phyloP scores from a whole-genome alignment of 2,797 vertebrate genomes.

The Tinamus major region DNA sequence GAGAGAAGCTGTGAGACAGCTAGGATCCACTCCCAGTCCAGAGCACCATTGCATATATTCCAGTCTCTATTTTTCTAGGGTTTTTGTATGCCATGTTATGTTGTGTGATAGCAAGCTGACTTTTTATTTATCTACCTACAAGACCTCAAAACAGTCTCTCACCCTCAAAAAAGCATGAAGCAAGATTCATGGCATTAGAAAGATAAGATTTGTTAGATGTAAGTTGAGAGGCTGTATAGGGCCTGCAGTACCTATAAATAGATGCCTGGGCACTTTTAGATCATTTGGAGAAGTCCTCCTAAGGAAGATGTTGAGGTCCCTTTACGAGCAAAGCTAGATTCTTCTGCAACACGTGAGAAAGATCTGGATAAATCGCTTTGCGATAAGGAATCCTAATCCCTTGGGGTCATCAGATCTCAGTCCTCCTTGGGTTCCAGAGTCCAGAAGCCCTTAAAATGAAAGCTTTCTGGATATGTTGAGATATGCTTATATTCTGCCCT shows the following conservation, averaged over 20 bases:
- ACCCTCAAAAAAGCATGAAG: neutral
- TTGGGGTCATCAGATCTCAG: neutral
- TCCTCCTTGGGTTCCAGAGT: neutral
- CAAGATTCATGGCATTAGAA: neutral
- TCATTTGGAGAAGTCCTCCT: neutral
- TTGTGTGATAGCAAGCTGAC: neutral
- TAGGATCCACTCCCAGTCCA: neutral
- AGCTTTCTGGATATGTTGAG: neutral
- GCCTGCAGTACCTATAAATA: accelerated
- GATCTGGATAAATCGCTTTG: neutral
- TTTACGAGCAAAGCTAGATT: neutral
- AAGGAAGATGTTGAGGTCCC: neutral
- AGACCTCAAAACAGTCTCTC: accelerated
- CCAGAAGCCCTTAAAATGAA: neutral
- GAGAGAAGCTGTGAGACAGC: neutral
- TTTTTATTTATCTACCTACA: neutral
- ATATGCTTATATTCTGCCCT: neutral
- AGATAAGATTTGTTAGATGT: neutral
- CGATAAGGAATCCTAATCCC: neutral
- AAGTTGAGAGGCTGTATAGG: neutral
- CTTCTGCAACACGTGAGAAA: neutral
- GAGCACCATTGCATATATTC: neutral
- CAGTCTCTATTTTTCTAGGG: neutral
- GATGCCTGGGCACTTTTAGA: accelerated
- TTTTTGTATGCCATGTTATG: neutral